A percentile compares a stretch with the other conserved stretches of the same genome.
Conservation (phyloP, 2,113 vertebrate species). For the Danio rerio region DNA sequence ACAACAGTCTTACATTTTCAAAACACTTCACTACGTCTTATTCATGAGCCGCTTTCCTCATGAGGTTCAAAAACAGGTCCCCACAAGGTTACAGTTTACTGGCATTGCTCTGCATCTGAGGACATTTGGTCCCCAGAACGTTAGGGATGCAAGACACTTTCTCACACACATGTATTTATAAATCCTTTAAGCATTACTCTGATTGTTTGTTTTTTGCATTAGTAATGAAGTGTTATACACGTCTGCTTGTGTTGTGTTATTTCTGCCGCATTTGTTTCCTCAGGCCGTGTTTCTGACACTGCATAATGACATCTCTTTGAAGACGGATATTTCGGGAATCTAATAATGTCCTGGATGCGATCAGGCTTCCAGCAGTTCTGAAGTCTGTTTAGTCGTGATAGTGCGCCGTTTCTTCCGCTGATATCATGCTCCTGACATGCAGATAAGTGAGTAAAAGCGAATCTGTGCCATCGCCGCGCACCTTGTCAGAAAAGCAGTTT, state of each 20-base stretch:
- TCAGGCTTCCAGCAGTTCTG: background rate
- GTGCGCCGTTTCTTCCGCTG: background rate
- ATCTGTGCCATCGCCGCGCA: background rate
- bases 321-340: background rate
- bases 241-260: background rate
- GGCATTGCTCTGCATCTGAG: too few species aligned
- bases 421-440: background rate
- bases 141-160: too few species aligned
- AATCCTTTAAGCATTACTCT: too few species aligned
- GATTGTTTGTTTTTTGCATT: constrained; percentile 8
- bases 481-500: background rate
- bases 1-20: too few species aligned
- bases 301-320: background rate
- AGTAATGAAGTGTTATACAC: background rate
- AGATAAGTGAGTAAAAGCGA: constrained; percentile 15
- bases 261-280: background rate
- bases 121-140: too few species aligned
- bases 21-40: too few species aligned
- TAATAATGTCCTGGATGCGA: background rate
- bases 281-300: background rate
- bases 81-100: too few species aligned
- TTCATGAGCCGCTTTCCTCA: too few species aligned
- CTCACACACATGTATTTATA: too few species aligned
- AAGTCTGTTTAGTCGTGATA: constrained; percentile 12
- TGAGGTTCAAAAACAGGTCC: too few species aligned